Evolutionary conservation across 2,113 vertebrate species (phyloP), one percentile per base, ranked within the genome.

Genomic region (Otocyon megalotis): DNA sequence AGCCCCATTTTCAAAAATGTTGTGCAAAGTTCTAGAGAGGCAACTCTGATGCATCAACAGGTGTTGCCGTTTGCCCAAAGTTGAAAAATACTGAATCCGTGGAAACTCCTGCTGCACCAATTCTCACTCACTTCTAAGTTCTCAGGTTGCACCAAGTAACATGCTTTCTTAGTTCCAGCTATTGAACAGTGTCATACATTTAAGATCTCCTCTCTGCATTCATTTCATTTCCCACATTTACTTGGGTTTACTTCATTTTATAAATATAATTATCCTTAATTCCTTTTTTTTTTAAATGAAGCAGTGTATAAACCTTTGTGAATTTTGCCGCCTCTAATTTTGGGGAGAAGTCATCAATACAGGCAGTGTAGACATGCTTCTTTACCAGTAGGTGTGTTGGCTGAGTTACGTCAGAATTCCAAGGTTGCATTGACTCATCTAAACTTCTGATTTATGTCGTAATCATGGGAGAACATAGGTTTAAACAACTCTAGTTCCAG

Each of bases 11-110:
- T 82, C 54, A 76, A 56, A 76, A 67, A 26, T 53, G 16, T 37
- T 82, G n/a, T 84, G 22, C 88, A 92, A 72, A n/a, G 35, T 95
- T 94, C 43, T 60, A 76, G 94, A 92, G 89, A 90, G 62, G 37
- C 2, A 77, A 14, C 30, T 3, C 30, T 60, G 60, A 50, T 50
- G 15, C 22, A 37, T 56, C 48, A 69, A 24, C 17, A 91, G 15
- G 10, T 53, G 43, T 82, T 77, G 17, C 30, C 53, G 32, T 82
- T 88, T 96, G 53, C n/a, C 54, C n/a, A 79, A 76, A 58, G 32
- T 15, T 90, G 72, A 79, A 88, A 90, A 89, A 58, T 50, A 56
- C 17, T 1, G 3, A 53, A 35, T 83, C 67, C n/a, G 3, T 85
- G 58, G 56, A 53, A 88, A 88, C 11, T 0, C 0, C 1, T 50